Evolutionary conservation across 1,140 invertebrate genomes (phyloP), one percentile per base, ranked within the genome.

Genomic region (Panagrolaimus sp.): DNA sequence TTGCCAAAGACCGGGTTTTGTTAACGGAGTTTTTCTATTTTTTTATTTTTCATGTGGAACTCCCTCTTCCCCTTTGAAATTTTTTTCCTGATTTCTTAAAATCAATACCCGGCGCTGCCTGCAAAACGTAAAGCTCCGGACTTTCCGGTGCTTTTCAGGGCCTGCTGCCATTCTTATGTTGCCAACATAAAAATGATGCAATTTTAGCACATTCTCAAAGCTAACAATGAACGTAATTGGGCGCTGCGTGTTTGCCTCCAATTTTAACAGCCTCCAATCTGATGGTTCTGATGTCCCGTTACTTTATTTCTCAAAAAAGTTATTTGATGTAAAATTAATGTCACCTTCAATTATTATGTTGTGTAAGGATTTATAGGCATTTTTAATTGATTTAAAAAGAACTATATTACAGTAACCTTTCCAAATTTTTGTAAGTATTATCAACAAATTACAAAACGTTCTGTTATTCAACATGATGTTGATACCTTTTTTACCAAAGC

Each of bases 221-320:
- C 48, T 70, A 12, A 32, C 63, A 21, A 52, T 72, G 62, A 67
- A 72, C 32, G 71, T 69, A n/a, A 69, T 72, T 24, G 68, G 71
- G 17, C 62, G 67, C n/a, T n/a, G 52, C 3, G 71, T 63, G n/a
- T 72, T 69, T 62, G 71, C 71, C 0, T 26, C 63, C 14, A 68
- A 72, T 58, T 47, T 72, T 26, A 68, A 68, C 38, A 62, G 62
- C n/a, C 70, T 65, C 46, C 17, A 63, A n/a, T 44, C 64, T 6
- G 44, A n/a, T 21, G 21, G 47, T 17, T 38, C 69, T 15, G 44
- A 28, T 52, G 32, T 26, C 38, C 55, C 21, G 9, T 15, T 69
- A 1, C 43, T 45, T 17, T 17, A 69, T 15, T 44, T 17, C 5
- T 66, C 38, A 7, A 47, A 45, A 8, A 21, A 43, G 43, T 67